Evolutionary conservation across 2,113 vertebrate species (phyloP).

Genomic region (Bolborhynchus lineola): DNA sequence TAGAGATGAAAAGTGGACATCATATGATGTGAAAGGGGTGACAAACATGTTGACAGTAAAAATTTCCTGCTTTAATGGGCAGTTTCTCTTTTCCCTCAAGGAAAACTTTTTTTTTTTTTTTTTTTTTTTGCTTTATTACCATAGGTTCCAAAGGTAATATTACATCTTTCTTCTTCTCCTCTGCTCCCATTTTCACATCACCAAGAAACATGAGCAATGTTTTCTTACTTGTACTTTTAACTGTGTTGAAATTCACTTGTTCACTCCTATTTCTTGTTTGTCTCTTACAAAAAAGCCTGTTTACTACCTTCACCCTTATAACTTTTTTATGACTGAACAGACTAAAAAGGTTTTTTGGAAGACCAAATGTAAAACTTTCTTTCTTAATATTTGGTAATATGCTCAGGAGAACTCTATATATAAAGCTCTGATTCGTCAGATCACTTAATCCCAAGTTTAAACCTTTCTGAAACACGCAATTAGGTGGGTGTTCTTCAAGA

Average conservation of each 20-base stretch:
- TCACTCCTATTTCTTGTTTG: neutral
- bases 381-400: neutral
- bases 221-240: neutral
- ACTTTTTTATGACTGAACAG: neutral
- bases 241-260: neutral
- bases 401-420: neutral
- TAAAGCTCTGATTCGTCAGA: neutral
- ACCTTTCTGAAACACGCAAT: conserved; percentile 18
- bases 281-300: neutral
- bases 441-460: conserved; percentile 2
- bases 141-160: neutral
- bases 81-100: neutral
- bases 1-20: neutral
- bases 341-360: neutral
- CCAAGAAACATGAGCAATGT: neutral
- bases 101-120: neutral
- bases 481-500: neutral
- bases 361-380: neutral
- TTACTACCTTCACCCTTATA: neutral
- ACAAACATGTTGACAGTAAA: neutral
- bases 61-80: neutral
- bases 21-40: neutral
- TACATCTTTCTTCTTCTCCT: neutral
- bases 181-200: neutral
- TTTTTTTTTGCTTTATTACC: neutral